These are phyloP conservation scores for Lamproptera curius DNA, from an alignment of 2,888 invertebrate species.

Conservation along the genomic window DNA sequence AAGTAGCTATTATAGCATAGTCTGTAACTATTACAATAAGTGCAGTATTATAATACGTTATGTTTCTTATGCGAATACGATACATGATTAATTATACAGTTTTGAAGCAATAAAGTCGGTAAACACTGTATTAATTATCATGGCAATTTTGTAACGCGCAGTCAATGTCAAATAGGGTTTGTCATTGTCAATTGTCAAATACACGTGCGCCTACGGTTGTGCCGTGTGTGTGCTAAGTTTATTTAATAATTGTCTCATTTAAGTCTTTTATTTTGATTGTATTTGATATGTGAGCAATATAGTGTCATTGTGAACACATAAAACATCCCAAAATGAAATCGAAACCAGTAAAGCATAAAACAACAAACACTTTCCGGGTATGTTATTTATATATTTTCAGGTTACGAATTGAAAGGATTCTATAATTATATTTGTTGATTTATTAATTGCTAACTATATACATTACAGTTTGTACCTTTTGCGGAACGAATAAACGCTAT, in stretches of 20 bases:
- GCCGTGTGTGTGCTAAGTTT: background rate
- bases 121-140: too few species aligned
- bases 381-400: slow-evolving; percentile 53
- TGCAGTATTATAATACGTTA: too few species aligned
- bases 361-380: slow-evolving; percentile 88
- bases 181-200: slow-evolving; percentile 18
- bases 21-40: too few species aligned
- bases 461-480: slow-evolving; percentile 89
- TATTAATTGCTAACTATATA: slow-evolving; percentile 9
- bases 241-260: too few species aligned
- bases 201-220: slow-evolving; percentile 9
- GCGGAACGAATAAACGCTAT: slow-evolving; percentile 91
- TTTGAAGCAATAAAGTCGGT: too few species aligned
- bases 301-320: too few species aligned
- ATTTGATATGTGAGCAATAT: too few species aligned
- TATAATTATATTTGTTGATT: background rate
- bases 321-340: slow-evolving; percentile 79
- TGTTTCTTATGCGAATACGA: too few species aligned
- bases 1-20: too few species aligned
- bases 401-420: slow-evolving; percentile 20
- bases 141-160: too few species aligned
- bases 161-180: slow-evolving; percentile 36
- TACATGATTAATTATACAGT: too few species aligned
- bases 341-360: slow-evolving; percentile 85
- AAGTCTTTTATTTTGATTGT: too few species aligned